Conservation (phyloP, 2,797 vertebrate genomes). For the Aythya fuligula region DNA sequence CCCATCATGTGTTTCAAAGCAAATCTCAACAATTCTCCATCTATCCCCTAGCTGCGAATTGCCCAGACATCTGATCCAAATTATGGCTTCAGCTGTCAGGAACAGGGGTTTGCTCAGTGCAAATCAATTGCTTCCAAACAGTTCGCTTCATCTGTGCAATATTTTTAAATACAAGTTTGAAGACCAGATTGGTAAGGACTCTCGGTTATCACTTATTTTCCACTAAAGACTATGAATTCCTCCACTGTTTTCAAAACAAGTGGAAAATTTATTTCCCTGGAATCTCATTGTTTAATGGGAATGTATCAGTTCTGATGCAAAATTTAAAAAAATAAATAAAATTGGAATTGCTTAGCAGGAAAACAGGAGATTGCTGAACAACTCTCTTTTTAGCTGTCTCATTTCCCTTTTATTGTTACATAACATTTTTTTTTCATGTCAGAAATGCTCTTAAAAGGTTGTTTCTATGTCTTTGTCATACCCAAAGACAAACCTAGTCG, state of each 20-base stretch:
- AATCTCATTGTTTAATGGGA: background rate
- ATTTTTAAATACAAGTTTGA: background rate
- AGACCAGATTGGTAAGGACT: background rate
- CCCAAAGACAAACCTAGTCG: too few species aligned
- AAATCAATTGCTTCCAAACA: slow-evolving; percentile 14
- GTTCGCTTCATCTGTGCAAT: background rate
- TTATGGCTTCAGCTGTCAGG: slow-evolving; percentile 34
- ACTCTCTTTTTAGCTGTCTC: background rate
- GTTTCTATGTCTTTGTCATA: background rate
- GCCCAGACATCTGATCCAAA: slow-evolving; percentile 57
- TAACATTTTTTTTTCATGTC: background rate
- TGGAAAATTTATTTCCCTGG: background rate
- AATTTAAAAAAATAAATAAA: background rate
- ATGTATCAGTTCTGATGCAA: background rate
- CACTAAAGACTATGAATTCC: background rate
- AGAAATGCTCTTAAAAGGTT: background rate
- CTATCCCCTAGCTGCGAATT: slow-evolving; percentile 43
- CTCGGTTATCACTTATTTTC: background rate
- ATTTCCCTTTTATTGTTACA: background rate
- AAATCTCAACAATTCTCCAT: slow-evolving; percentile 50
- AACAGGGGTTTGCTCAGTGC: background rate
- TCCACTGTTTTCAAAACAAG: background rate
- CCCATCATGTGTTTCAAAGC: slow-evolving; percentile 50
- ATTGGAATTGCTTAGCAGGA: background rate
- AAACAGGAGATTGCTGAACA: background rate